These are phyloP conservation scores for Zophobas atratus DNA, from an alignment of 1,140 invertebrate genomes.

Conservation along the genomic window DNA sequence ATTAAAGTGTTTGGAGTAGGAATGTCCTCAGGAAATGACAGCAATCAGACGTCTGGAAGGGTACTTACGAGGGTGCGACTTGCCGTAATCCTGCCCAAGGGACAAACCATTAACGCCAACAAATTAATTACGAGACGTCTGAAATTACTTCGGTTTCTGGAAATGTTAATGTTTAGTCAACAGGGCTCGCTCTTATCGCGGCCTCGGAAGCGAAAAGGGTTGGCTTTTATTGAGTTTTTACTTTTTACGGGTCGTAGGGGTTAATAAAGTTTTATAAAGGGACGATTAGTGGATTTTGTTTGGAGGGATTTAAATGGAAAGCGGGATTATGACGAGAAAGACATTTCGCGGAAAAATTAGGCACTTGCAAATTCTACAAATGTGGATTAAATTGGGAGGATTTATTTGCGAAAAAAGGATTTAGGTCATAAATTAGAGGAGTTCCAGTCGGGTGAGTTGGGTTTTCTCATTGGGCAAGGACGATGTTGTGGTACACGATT, in stretches of 20 bases:
- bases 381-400: too few relatives aligned
- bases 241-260: not conserved
- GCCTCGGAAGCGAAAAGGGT: not conserved
- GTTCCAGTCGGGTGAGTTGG: too few relatives aligned
- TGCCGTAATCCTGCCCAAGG: slow-evolving; percentile 22
- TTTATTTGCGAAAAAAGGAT: too few relatives aligned
- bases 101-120: slow-evolving; percentile 16
- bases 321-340: too few relatives aligned
- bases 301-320: not conserved
- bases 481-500: too few relatives aligned
- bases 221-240: slow-evolving; percentile 12
- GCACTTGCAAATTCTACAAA: too few relatives aligned
- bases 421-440: too few relatives aligned
- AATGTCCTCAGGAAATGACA: too few relatives aligned
- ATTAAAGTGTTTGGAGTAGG: too few relatives aligned
- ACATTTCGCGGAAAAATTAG: too few relatives aligned
- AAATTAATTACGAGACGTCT: slow-evolving; percentile 37
- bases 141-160: not conserved
- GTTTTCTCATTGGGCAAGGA: too few relatives aligned
- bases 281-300: slow-evolving; percentile 13
- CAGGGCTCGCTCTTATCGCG: not conserved
- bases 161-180: not conserved
- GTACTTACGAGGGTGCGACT: not conserved
- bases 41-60: too few relatives aligned
- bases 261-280: slow-evolving; percentile 14